Evolutionary conservation across 2,888 invertebrate species (phyloP).

Genomic region (Laspeyria flexula): DNA sequence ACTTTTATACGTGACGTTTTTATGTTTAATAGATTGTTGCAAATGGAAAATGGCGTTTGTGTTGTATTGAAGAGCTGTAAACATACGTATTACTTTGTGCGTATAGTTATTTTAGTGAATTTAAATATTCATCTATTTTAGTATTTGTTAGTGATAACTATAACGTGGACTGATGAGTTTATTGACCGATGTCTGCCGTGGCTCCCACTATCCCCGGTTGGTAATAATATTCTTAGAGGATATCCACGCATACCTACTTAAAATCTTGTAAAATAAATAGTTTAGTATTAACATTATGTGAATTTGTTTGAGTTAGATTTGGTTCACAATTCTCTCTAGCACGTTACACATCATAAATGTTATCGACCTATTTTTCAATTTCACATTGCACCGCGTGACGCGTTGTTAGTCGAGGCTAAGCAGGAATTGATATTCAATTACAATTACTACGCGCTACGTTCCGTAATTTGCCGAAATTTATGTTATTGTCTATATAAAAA

Average conservation of each 20-base stretch:
- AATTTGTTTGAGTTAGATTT: neutral
- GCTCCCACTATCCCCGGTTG: constrained; percentile 85
- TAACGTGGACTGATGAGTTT: constrained; percentile 82
- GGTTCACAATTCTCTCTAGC: neutral
- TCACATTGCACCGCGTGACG: constrained; percentile 82
- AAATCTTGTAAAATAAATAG: too few relatives aligned
- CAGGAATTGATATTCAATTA: constrained; percentile 22
- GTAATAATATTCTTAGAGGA: constrained; percentile 42
- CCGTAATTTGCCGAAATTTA: neutral
- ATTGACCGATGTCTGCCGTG: constrained; percentile 85
- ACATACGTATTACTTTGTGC: constrained; percentile 65
- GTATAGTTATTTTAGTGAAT: constrained; percentile 40
- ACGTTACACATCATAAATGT: constrained; percentile 15
- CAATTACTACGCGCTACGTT: neutral
- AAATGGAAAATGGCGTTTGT: constrained; percentile 80
- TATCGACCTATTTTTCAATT: constrained; percentile 76
- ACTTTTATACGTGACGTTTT: constrained; percentile 35
- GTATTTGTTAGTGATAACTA: constrained; percentile 59
- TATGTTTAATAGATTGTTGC: constrained; percentile 32
- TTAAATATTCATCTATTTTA: constrained; percentile 43
- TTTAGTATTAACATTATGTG: too few relatives aligned
- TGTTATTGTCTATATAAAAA: neutral
- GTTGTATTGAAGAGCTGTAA: constrained; percentile 76
- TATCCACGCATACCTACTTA: constrained; percentile 6
- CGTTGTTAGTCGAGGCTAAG: constrained; percentile 63